Evolutionary conservation across 2,888 invertebrate species (phyloP).

Genomic region (Chrysolina oricalcia): DNA sequence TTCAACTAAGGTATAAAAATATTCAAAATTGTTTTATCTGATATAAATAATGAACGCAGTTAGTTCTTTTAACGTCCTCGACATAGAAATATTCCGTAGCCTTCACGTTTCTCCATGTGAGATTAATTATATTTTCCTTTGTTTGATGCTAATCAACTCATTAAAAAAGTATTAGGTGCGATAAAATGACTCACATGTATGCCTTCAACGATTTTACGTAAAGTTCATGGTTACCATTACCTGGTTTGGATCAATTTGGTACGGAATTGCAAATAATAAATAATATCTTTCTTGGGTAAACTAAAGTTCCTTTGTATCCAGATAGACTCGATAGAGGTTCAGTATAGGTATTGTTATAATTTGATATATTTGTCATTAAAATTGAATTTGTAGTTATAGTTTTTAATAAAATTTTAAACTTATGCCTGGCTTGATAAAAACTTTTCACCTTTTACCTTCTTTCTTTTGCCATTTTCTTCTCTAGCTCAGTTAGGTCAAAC

Average conservation of each 20-base stretch:
- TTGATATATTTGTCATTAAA: too few relatives aligned
- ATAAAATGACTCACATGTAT: neutral
- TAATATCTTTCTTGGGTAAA: too few relatives aligned
- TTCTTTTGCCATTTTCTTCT: too few relatives aligned
- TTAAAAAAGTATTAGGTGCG: neutral
- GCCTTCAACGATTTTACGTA: constrained; percentile 2
- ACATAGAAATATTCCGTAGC: constrained; percentile 6
- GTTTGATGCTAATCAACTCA: constrained; percentile 13
- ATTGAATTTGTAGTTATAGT: too few relatives aligned
- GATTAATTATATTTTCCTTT: constrained; percentile 1
- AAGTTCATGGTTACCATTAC: constrained; percentile 8
- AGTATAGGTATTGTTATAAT: too few relatives aligned
- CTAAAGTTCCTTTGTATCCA: too few relatives aligned
- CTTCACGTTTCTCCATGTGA: neutral
- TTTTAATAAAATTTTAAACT: too few relatives aligned
- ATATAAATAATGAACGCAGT: neutral
- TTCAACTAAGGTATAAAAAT: neutral
- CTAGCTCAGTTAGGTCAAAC: too few relatives aligned
- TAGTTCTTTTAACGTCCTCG: neutral
- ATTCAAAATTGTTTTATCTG: neutral
- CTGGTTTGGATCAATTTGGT: neutral
- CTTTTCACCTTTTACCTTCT: too few relatives aligned
- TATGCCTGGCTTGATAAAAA: too few relatives aligned
- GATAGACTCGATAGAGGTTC: too few relatives aligned
- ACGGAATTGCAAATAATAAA: constrained; percentile 6